A percentile compares a stretch with the other conserved stretches of the same genome.
These are phyloP conservation scores for Okapia johnstoni DNA, from an alignment of 2,113 vertebrate genomes.

Conservation along the genomic window DNA sequence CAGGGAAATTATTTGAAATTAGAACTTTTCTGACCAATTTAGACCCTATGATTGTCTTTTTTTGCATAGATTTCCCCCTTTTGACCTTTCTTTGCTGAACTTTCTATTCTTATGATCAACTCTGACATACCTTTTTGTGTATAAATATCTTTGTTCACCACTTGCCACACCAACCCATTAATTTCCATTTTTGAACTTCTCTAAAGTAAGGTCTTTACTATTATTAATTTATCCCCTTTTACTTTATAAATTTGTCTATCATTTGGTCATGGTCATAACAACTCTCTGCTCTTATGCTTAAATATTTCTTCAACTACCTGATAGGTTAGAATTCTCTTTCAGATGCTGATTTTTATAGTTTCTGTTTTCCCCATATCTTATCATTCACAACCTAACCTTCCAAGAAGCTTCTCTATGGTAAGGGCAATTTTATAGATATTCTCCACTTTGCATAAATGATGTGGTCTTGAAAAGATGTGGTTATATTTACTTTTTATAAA, in stretches of 20 bases:
- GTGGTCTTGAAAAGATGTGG: background rate
- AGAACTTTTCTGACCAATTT: background rate
- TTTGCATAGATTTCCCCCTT: background rate
- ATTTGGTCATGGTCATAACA: background rate
- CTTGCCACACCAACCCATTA: background rate
- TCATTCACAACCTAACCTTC: background rate
- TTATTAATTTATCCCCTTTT: background rate
- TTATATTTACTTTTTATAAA: constrained; percentile 37
- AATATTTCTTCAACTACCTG: background rate
- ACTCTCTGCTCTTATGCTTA: background rate
- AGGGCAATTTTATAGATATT: background rate
- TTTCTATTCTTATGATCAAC: background rate
- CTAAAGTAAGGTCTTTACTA: background rate
- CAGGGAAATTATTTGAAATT: constrained; percentile 12
- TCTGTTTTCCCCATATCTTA: background rate
- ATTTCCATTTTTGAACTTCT: constrained; percentile 16
- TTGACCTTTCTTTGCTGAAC: background rate
- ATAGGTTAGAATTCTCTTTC: constrained; percentile 28
- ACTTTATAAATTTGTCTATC: background rate
- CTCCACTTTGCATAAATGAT: background rate
- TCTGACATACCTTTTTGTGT: background rate
- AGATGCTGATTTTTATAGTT: background rate
- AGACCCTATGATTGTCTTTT: background rate
- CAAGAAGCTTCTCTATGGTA: background rate
- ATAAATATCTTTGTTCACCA: constrained; percentile 6